A percentile compares a stretch with the other conserved stretches of the same genome.
Conservation (phyloP, 2,888 invertebrate species). For the Empis stercorea region DNA sequence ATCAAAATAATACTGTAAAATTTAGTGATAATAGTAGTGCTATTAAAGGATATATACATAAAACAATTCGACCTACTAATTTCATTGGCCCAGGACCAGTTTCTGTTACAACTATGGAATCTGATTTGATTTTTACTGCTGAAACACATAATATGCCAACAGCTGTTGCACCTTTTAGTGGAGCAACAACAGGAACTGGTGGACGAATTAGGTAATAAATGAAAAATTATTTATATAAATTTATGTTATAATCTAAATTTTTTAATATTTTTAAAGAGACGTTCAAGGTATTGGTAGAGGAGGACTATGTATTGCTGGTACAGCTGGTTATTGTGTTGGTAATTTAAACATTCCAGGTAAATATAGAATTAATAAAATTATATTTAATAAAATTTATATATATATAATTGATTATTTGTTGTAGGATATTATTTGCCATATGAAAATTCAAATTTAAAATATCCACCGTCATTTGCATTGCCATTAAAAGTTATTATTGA, state of each 20-base stretch:
- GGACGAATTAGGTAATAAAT: constrained; percentile 55
- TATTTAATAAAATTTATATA: neutral
- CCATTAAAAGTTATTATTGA: constrained; percentile 85
- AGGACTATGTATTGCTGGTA: constrained; percentile 86
- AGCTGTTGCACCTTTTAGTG: constrained; percentile 94
- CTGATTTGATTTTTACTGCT: constrained; percentile 92
- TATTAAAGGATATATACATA: constrained; percentile 67
- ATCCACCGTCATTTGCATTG: constrained; percentile 81
- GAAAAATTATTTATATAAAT: too few relatives aligned
- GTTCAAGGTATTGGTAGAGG: constrained; percentile 92
- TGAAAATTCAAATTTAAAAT: constrained; percentile 61
- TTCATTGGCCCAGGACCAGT: constrained; percentile 47
- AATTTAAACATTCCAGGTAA: constrained; percentile 79
- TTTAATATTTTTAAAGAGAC: constrained; percentile 44
- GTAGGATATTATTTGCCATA: constrained; percentile 60
- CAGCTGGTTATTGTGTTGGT: constrained; percentile 94
- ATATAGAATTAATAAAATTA: too few relatives aligned
- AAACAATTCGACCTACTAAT: constrained; percentile 51
- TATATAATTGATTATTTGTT: neutral
- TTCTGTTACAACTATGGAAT: constrained; percentile 44
- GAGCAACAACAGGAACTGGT: constrained; percentile 95
- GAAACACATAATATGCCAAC: constrained; percentile 99
- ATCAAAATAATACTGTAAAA: constrained; percentile 90
- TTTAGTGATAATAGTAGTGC: constrained; percentile 97
- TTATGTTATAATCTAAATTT: neutral